Conservation (phyloP, 2,797 vertebrate genomes). For the Luscinia luscinia region DNA sequence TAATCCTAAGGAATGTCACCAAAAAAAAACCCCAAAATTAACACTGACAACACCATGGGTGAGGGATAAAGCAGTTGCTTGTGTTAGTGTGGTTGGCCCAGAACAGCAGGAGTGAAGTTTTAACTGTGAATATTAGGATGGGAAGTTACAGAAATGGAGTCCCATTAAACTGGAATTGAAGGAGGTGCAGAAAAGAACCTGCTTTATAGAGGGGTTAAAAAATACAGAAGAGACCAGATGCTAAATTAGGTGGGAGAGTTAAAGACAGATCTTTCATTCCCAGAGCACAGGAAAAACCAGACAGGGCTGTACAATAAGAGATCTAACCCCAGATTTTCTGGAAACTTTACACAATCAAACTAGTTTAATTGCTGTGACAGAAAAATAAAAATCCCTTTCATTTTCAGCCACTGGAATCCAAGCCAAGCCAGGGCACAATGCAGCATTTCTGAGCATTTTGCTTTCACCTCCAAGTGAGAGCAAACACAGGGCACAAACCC, state of each 20-base stretch:
- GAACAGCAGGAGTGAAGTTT: background rate
- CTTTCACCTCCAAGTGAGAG: background rate
- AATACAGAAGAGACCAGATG: background rate
- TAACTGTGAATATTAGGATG: background rate
- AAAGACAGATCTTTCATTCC: background rate
- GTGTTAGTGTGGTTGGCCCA: background rate
- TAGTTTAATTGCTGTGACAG: background rate
- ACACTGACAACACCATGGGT: background rate
- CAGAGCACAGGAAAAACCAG: background rate
- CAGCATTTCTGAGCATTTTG: background rate
- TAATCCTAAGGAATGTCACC: background rate
- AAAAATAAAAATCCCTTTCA: constrained; percentile 21
- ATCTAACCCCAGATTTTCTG: background rate
- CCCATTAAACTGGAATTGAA: background rate
- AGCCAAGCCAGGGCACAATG: background rate
- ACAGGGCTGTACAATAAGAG: background rate
- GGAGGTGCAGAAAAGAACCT: background rate
- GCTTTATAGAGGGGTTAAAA: background rate
- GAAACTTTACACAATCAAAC: background rate
- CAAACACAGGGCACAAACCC: background rate
- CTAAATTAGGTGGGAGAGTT: background rate
- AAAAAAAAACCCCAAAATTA: rapidly evolving
- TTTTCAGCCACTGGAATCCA: background rate
- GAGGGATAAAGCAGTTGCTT: background rate
- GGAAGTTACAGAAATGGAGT: background rate